These are phyloP conservation scores for Trematomus bernacchii DNA, from an alignment of 2,797 vertebrate genomes.

Conservation along the genomic window DNA sequence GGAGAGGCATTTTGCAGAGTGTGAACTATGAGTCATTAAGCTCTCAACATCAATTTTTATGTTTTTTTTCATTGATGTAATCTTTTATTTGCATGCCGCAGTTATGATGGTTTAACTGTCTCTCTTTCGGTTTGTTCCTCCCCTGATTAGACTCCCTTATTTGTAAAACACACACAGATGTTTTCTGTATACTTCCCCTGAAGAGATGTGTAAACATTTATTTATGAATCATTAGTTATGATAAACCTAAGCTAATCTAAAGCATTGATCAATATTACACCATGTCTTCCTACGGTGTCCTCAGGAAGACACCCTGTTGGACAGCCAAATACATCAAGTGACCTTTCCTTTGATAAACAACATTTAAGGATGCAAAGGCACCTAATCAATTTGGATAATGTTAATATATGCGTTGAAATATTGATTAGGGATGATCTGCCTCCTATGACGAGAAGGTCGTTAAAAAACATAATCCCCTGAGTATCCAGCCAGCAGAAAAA, in stretches of 20 bases:
- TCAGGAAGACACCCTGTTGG: slow-evolving; percentile 77
- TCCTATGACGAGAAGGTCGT: slow-evolving; percentile 76
- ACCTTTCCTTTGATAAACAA: slow-evolving; percentile 83
- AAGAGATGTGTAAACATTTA: slow-evolving; percentile 58
- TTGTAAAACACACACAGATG: slow-evolving; percentile 28
- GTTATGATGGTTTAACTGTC: slow-evolving; percentile 17
- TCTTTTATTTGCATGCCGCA: slow-evolving; percentile 47
- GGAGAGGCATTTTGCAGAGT: slow-evolving; percentile 55
- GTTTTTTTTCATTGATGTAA: slow-evolving; percentile 20
- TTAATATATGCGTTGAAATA: slow-evolving; percentile 88
- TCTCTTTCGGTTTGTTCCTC: slow-evolving; percentile 12
- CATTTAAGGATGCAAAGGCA: slow-evolving; percentile 66
- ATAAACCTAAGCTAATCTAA: slow-evolving; percentile 58
- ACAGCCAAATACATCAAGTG: slow-evolving; percentile 77
- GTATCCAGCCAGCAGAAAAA: slow-evolving; percentile 79
- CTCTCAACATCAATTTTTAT: slow-evolving; percentile 24
- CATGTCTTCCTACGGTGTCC: slow-evolving; percentile 73
- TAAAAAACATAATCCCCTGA: slow-evolving; percentile 81
- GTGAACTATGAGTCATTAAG: slow-evolving; percentile 54
- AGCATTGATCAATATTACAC: slow-evolving; percentile 80
- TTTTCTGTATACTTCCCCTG: slow-evolving; percentile 26
- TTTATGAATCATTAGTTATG: slow-evolving; percentile 54
- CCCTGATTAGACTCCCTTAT: not conserved
- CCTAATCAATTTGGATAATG: slow-evolving; percentile 83
- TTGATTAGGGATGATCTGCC: slow-evolving; percentile 83